A percentile compares a stretch with the other conserved stretches of the same genome.
Evolutionary conservation across 2,797 vertebrate genomes (phyloP).

Genomic region (Borostomias antarcticus): DNA sequence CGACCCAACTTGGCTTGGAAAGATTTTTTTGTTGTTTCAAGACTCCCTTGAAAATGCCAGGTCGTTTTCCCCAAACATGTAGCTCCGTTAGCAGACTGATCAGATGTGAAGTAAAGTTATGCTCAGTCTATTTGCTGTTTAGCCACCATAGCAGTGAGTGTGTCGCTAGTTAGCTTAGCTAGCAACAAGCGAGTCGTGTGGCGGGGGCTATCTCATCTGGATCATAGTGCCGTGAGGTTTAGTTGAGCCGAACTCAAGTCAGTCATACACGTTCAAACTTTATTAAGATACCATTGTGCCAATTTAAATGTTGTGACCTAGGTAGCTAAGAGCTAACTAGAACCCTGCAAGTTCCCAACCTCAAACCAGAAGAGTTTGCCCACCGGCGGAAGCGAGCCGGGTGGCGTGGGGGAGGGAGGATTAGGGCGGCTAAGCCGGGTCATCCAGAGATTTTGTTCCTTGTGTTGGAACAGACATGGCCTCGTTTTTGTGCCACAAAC

Average conservation of each 20-base stretch:
- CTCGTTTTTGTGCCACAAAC: slow-evolving; percentile 46
- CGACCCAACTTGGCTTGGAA: neutral
- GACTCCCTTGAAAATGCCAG: too few relatives aligned
- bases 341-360: neutral
- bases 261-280: neutral
- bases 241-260: neutral
- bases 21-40: too few relatives aligned
- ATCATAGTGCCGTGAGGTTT: neutral
- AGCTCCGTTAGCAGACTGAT: too few relatives aligned
- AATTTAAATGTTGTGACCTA: neutral
- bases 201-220: neutral
- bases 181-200: neutral
- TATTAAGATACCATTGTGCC: too few relatives aligned
- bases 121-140: too few relatives aligned
- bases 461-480: slow-evolving; percentile 45
- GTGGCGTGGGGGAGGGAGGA: slow-evolving; percentile 63
- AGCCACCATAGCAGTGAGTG: too few relatives aligned
- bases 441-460: slow-evolving; percentile 60
- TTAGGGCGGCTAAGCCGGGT: slow-evolving; percentile 71
- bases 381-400: slow-evolving; percentile 9
- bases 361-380: neutral
- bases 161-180: neutral
- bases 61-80: too few relatives aligned
- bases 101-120: too few relatives aligned
- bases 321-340: too few relatives aligned